Evolutionary conservation across 2,888 invertebrate species (phyloP), one percentile per base, ranked within the genome.

Genomic region (Cheilosia soror): DNA sequence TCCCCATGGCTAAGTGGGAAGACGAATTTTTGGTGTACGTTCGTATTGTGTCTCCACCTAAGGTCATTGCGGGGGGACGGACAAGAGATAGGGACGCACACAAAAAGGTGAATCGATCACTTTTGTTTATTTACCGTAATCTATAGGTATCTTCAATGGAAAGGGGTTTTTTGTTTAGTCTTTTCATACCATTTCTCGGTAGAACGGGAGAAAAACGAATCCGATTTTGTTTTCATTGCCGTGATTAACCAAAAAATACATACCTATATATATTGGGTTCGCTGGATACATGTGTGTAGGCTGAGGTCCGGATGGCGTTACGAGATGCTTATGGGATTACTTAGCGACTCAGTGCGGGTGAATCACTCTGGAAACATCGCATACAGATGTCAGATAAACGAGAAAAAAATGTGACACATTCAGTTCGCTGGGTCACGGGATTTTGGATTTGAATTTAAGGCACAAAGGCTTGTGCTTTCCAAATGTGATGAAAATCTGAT

Each of bases 71-170:
- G 44, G 15, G 49, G 27, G 33, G 27, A 33, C 11, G 1, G 29
- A 40, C 25, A 25, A 4, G 25, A 31, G 57, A 13, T 1, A 11
- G 37, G 9, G 20, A 55, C 47, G 42, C 44, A 42, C 40, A 77
- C 53, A 55, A 72, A 85, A 62, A 85, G 81, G 76, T 85, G 85
- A 81, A 81, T 85, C 85, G 81, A 85, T 85, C 85, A 85, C 85
- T 85, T 85, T 85, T 85, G 81, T 85, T 85, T 85, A 85, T 85
- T 85, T 85, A 85, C 85, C 85, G 85, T 85, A 81, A 85, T 85
- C 85, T 81, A 81, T 81, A 85, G 77, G 76, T 77, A 85, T 62
- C 66, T 69, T 57, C 62, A 81, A 68, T 72, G 76, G 72, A 85
- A 85, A 68, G 85, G 85, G 57, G 4, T 37, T 37, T 72, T 63